These are phyloP conservation scores for Illadopsis cleaveri DNA, from an alignment of 2,113 vertebrate species.

Conservation along the genomic window DNA sequence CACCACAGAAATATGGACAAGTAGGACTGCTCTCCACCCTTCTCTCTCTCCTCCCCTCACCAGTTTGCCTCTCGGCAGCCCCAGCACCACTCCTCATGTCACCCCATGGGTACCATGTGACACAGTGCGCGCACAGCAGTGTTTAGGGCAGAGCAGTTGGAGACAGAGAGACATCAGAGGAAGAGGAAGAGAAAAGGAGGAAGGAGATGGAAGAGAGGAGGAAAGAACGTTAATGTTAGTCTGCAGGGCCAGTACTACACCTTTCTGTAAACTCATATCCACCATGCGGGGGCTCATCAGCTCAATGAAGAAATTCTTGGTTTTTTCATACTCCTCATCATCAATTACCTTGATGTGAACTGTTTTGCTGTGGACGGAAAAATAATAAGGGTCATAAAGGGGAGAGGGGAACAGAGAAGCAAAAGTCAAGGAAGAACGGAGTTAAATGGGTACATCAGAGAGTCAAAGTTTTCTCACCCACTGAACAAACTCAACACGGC, in stretches of 20 bases:
- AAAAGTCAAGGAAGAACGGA: slow-evolving; percentile 49
- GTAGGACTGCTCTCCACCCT: not conserved
- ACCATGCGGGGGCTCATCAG: slow-evolving; percentile 83
- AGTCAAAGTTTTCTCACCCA: slow-evolving; percentile 63
- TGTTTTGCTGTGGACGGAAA: slow-evolving; percentile 85
- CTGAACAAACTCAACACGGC: not conserved
- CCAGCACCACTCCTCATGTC: not conserved
- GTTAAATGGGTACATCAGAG: slow-evolving; percentile 40
- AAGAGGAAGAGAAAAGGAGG: slow-evolving; percentile 22
- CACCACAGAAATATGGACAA: not conserved
- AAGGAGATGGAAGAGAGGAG: slow-evolving; percentile 56
- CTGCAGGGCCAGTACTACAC: slow-evolving; percentile 83
- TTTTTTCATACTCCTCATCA: slow-evolving; percentile 88
- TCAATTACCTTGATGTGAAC: slow-evolving; percentile 88
- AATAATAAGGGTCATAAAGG: slow-evolving; percentile 80
- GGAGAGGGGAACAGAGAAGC: slow-evolving; percentile 50
- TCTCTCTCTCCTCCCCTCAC: not conserved
- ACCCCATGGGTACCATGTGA: slow-evolving; percentile 72
- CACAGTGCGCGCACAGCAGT: slow-evolving; percentile 63
- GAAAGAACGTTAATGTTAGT: slow-evolving; percentile 73
- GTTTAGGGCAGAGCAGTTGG: slow-evolving; percentile 59
- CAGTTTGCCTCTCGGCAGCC: not conserved
- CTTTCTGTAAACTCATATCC: slow-evolving; percentile 89
- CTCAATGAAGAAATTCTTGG: slow-evolving; percentile 88
- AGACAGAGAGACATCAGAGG: slow-evolving; percentile 49